phyloP scores from a whole-genome alignment of 1,140 invertebrate species.

The Caenorhabditis briggsae region DNA sequence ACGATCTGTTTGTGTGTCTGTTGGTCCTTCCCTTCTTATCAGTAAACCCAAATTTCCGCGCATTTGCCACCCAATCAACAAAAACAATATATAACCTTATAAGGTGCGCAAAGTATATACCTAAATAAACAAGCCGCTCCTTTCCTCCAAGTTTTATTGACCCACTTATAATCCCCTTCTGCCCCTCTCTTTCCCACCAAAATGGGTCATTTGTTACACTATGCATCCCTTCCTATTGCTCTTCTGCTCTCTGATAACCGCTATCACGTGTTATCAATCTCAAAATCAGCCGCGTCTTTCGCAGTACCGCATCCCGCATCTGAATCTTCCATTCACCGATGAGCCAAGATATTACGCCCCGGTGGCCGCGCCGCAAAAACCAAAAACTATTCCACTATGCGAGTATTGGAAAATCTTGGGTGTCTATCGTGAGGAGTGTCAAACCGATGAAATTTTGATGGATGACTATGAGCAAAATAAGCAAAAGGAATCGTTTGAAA shows the following conservation, averaged over 20 bases:
- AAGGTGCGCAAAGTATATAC: constrained; percentile 40
- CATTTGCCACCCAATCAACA: not conserved
- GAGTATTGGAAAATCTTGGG: constrained; percentile 45
- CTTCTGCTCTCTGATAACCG: constrained; percentile 16
- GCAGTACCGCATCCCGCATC: constrained; percentile 13
- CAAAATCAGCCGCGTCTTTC: not conserved
- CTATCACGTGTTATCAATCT: not conserved
- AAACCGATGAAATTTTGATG: constrained; percentile 11
- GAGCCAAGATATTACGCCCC: constrained; percentile 33
- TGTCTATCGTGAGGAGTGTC: constrained; percentile 39
- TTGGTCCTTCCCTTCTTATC: too few relatives aligned
- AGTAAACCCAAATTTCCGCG: too few relatives aligned
- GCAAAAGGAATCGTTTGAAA: constrained; percentile 1
- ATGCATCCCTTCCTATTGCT: constrained; percentile 11
- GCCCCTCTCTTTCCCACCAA: not conserved
- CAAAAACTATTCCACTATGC: constrained; percentile 18
- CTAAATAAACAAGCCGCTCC: constrained; percentile 43
- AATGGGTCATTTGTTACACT: not conserved
- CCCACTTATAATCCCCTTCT: not conserved
- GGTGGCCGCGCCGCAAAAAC: not conserved
- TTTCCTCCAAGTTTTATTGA: not conserved
- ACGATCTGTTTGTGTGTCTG: constrained; percentile 75
- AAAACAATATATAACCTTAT: not conserved
- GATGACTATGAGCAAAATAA: constrained; percentile 24
- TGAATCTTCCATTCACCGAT: constrained; percentile 37